phyloP scores from a whole-genome alignment of 2,888 invertebrate genomes.

The Smittia sp. region DNA sequence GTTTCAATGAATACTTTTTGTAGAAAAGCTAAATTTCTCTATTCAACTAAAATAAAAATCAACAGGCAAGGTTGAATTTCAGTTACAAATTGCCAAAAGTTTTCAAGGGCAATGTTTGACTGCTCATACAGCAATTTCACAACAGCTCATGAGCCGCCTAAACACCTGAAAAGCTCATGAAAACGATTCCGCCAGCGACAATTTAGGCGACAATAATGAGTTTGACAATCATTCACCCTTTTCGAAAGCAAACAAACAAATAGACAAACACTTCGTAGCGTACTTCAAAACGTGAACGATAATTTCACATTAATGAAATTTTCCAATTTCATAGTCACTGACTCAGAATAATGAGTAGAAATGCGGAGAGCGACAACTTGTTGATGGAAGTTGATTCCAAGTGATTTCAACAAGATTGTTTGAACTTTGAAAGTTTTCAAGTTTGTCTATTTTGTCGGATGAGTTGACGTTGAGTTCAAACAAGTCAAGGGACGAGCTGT shows the following conservation, averaged over 20 bases:
- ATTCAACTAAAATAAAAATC: too few relatives aligned
- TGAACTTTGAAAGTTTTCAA: background rate
- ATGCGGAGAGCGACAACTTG: constrained; percentile 10
- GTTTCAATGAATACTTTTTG: too few relatives aligned
- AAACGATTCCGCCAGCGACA: background rate
- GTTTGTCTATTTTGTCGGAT: background rate
- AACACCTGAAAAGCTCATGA: background rate
- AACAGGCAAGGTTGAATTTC: too few relatives aligned
- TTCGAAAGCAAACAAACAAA: background rate
- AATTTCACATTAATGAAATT: constrained; percentile 29
- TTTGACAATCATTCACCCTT: constrained; percentile 12
- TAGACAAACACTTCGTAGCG: background rate
- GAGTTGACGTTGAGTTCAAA: background rate
- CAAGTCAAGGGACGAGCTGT: too few relatives aligned
- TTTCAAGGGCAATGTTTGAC: too few relatives aligned
- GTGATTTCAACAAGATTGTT: background rate
- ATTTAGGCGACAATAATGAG: background rate
- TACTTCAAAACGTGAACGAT: background rate
- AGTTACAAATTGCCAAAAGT: too few relatives aligned
- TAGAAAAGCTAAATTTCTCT: too few relatives aligned
- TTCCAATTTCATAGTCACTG: constrained; percentile 26
- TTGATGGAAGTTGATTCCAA: background rate
- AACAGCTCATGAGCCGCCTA: background rate
- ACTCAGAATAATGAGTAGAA: background rate
- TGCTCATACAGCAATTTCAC: too few relatives aligned